phyloP scores from a whole-genome alignment of 1,140 invertebrate genomes.

The Anagrus nilaparvatae region DNA sequence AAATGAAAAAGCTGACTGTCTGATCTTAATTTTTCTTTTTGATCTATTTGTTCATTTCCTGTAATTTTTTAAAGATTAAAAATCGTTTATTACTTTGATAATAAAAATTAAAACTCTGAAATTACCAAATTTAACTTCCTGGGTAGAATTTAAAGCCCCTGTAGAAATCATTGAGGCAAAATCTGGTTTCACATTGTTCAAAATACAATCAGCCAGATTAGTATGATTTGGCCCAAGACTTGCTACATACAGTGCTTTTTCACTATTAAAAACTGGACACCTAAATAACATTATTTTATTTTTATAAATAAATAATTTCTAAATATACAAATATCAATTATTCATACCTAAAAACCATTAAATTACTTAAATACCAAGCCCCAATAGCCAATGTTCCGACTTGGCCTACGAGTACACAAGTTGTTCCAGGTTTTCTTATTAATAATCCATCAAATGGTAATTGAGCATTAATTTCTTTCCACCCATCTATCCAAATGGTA shows the following conservation, averaged over 20 bases:
- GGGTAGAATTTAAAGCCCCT: slow-evolving; percentile 35
- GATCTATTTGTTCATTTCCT: slow-evolving; percentile 35
- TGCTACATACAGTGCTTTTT: slow-evolving; percentile 39
- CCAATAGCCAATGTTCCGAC: slow-evolving; percentile 31
- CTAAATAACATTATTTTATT: slow-evolving; percentile 20
- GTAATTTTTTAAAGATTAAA: slow-evolving; percentile 3
- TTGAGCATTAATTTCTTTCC: slow-evolving; percentile 38
- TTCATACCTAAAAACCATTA: slow-evolving; percentile 41
- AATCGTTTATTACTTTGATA: neutral
- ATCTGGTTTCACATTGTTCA: slow-evolving; percentile 39
- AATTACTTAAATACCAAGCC: slow-evolving; percentile 43
- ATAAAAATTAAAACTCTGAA: slow-evolving; percentile 2
- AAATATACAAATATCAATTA: neutral
- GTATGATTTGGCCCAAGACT: slow-evolving; percentile 45
- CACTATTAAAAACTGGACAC: slow-evolving; percentile 41
- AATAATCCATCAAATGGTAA: slow-evolving; percentile 43
- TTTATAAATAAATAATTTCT: slow-evolving; percentile 2
- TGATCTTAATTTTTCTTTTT: no score
- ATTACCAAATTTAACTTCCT: slow-evolving; percentile 33
- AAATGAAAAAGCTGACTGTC: no score
- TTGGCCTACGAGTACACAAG: slow-evolving; percentile 44
- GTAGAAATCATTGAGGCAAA: slow-evolving; percentile 38
- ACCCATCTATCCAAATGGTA: slow-evolving; percentile 43
- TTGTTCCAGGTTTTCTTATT: slow-evolving; percentile 39
- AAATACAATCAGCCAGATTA: slow-evolving; percentile 41